Base-by-base conservation (phyloP, 2,888 invertebrate genomes). In the Ectropis crepuscularia region DNA sequence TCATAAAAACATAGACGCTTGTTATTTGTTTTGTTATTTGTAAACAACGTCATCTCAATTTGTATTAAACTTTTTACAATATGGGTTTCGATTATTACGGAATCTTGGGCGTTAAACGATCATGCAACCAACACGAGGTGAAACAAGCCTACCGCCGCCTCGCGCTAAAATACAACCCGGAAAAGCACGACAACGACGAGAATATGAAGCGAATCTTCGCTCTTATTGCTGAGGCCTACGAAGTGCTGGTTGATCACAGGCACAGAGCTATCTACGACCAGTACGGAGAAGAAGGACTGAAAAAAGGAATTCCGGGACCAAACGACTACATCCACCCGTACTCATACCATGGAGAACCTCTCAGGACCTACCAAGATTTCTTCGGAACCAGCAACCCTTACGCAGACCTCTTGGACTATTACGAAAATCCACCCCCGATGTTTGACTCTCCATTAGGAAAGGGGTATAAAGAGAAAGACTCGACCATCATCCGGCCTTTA, bases 241-340 rank as follows among this genome's bases (percentile, higher is more conserved):
- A 97, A 76, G 95, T 97, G 7, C 89, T 97, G 37, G 94, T 95
- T 0, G 92, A 96, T 83, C 94, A 95, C 47, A 87, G 95, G 67
- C 89, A 88, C 65, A 93, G 96, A 61, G 96, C 97, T 10, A 95
- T 98, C 11, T 98, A 96, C 88, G 98, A 98, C 86, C 96, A 97
- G 77, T 98, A 96, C 86, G 98, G 98, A 0, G 98, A 98, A 85
- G 96, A 96, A 76, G 98, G 97, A 0, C 90, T 98, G 49, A 97
- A 97, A 82, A 94, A 94, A 75, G 97, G 98, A 0, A 95, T 97
- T 0, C 95, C 96, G 5, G 94, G 95, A 4, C 95, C 95, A 0
- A 76, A 74, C 0, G 94, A 94, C 6, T 96, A 94, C 82, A 95
- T 96, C 71, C 94, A 95, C 60, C 95, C 96, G 0, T 97, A 96